A percentile compares a stretch with the other conserved stretches of the same genome.
Conservation (phyloP, 1,140 invertebrate genomes). For the Lysiphlebus fabarum region DNA sequence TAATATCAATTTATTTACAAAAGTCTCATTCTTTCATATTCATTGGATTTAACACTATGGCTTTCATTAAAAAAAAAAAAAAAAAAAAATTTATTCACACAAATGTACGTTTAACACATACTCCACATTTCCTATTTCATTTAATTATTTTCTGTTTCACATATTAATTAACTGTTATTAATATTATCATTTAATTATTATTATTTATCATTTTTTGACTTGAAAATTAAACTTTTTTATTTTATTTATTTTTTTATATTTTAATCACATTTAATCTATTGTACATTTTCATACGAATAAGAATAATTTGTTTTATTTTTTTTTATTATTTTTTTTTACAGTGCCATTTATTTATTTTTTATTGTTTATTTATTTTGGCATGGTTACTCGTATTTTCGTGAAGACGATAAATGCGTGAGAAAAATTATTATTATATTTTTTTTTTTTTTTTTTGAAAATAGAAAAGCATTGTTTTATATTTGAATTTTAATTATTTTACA, state of each 20-base stretch:
- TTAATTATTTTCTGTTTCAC: slow-evolving; percentile 1
- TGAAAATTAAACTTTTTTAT: slow-evolving; percentile 8
- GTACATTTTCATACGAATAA: slow-evolving; percentile 49
- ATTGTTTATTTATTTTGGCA: slow-evolving; percentile 6
- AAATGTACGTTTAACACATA: neutral
- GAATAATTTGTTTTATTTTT: slow-evolving; percentile 26
- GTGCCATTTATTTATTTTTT: slow-evolving; percentile 2
- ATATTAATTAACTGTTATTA: neutral
- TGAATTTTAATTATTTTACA: too few species aligned
- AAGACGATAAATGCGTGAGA: too few species aligned
- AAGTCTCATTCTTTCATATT: slow-evolving; percentile 35
- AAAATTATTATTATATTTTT: too few species aligned
- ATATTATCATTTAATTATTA: neutral
- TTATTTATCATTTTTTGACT: slow-evolving; percentile 4
- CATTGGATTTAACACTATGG: slow-evolving; percentile 20
- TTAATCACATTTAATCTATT: slow-evolving; percentile 54
- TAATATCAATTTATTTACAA: slow-evolving; percentile 51
- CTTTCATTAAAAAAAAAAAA: slow-evolving; percentile 9
- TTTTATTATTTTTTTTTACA: neutral
- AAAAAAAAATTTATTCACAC: slow-evolving; percentile 16
- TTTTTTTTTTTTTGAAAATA: neutral
- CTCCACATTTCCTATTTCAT: neutral
- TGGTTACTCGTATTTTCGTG: slow-evolving; percentile 1
- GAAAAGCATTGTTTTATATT: too few species aligned
- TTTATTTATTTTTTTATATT: slow-evolving; percentile 31